Conservation (phyloP, 37 sponge, comb jelly and placozoan species). For the Eunapius fragilis region DNA sequence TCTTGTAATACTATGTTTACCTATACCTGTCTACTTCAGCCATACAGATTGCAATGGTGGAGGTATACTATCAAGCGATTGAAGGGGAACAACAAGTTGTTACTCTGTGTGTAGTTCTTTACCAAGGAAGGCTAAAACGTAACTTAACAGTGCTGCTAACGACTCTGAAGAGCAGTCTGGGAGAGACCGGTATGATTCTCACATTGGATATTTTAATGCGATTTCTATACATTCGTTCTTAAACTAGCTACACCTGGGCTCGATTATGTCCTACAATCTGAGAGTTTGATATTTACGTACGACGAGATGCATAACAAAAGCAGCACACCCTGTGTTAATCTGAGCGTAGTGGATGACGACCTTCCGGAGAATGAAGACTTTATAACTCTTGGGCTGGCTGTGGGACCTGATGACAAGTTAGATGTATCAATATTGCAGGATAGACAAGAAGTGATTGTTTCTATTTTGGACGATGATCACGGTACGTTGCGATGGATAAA, state of each 20-base stretch:
- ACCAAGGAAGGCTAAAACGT: background rate
- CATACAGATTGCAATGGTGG: background rate
- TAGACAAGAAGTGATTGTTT: background rate
- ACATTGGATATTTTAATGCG: background rate
- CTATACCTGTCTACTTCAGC: background rate
- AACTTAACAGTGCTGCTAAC: background rate
- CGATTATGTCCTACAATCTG: background rate
- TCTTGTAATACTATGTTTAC: background rate
- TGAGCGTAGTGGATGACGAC: background rate
- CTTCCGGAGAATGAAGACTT: background rate
- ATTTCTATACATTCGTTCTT: no score
- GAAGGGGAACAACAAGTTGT: background rate
- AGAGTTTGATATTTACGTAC: background rate
- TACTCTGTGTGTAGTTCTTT: background rate
- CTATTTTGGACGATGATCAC: background rate
- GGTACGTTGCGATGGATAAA: background rate
- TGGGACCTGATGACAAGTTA: background rate
- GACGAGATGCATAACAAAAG: background rate
- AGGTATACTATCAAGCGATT: background rate
- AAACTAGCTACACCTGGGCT: background rate
- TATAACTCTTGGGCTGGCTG: background rate
- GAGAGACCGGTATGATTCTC: background rate
- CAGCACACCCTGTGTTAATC: background rate
- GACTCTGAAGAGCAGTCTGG: background rate
- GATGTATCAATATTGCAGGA: background rate